A percentile compares a stretch with the other conserved stretches of the same genome.
Evolutionary conservation across 2,113 vertebrate species (phyloP).

Genomic region (Tupaia tana): DNA sequence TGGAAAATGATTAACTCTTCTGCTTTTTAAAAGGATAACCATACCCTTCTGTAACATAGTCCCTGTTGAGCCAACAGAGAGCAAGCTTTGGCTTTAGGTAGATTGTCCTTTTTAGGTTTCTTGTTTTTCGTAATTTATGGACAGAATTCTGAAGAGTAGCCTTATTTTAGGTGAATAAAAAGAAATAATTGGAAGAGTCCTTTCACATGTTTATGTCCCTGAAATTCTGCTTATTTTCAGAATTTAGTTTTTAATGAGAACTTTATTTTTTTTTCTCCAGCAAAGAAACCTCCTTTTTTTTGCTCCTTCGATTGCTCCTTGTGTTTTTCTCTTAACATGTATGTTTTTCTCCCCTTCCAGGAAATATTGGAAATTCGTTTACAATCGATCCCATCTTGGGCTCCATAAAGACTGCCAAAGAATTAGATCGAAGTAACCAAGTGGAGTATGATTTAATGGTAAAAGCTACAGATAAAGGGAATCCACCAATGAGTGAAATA

Average conservation of each 20-base stretch:
- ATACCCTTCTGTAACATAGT: background rate
- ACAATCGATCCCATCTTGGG: slow-evolving; percentile 94
- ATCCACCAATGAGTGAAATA: slow-evolving; percentile 90
- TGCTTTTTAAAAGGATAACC: background rate
- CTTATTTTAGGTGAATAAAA: background rate
- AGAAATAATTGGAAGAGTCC: background rate
- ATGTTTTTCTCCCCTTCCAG: slow-evolving; percentile 81
- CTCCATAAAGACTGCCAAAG: slow-evolving; percentile 93
- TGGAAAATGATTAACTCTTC: background rate
- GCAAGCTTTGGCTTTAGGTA: background rate
- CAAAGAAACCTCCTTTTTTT: too few relatives aligned
- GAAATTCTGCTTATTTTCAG: background rate
- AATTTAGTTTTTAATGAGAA: background rate
- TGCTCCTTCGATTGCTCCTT: background rate
- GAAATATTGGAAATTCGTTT: slow-evolving; percentile 97
- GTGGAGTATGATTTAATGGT: slow-evolving; percentile 92
- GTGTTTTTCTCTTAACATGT: slow-evolving; percentile 33
- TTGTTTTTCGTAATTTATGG: background rate
- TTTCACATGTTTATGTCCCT: background rate
- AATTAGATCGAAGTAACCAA: slow-evolving; percentile 93
- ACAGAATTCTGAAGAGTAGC: background rate
- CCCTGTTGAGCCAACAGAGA: background rate
- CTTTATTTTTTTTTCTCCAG: background rate
- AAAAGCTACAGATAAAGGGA: slow-evolving; percentile 94
- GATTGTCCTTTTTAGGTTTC: background rate